Base-by-base conservation (phyloP, 2,888 invertebrate species). In the Danaus chrysippus region DNA sequence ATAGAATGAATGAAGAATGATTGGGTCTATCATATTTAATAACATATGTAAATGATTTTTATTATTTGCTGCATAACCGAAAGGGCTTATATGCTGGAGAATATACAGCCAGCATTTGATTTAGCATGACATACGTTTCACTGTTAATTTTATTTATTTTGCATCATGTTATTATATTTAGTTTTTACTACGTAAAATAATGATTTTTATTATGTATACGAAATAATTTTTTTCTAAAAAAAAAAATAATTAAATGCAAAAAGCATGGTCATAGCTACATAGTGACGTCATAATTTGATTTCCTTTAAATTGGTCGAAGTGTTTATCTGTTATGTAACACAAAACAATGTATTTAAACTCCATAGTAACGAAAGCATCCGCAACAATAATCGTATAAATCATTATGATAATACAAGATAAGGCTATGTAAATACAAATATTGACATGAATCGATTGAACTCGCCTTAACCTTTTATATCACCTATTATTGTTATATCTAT, bases 371-470 rank as follows among this genome's bases (percentile, higher is more conserved):
- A 53, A 60, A 55, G 68, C 67, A 74, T 72, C 72, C 67, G 70
- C 69, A 59, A 71, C 68, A 70, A 70, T 72, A 64, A 70, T 70
- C 63, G 75, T 74, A 80, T 75, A 73, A 70, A 72, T 72, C 70
- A 70, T 56, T 5, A 19, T 65, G 73, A 75, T 74, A 75, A 70
- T 64, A 61, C 65, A 54, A 61, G 68, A 71, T 68, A 72, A 54
- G 43, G 65, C 56, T 68, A 64, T 61, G 73, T 74, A 74, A 78
- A 83, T 81, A 79, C 80, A 86, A 87, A 87, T 89, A 88, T 90
- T 90, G 88, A 90, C 89, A 85, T 80, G 85, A 81, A 83, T 86
- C 80, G 68, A 66, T 65, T 83, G 87, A 87, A 85, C 83, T 76
- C 77, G 77, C 87, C 88, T 89, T 89, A 87, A 88, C 89, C 89